Conservation (phyloP, 2,797 vertebrate genomes). For the Enteromius unitaeniatus region DNA sequence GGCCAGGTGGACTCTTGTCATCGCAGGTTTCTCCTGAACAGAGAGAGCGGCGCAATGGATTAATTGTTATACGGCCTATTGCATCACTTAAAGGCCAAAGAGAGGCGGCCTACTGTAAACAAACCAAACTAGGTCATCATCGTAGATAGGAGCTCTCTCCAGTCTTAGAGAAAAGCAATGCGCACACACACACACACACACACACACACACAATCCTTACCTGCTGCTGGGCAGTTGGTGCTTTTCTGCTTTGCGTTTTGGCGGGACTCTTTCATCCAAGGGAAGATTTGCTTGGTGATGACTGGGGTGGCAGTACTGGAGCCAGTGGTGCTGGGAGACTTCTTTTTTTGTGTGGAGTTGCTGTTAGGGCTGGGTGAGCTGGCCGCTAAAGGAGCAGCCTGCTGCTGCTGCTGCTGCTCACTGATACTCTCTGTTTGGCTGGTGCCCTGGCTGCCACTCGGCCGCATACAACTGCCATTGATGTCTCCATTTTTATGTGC, state of each 20-base stretch:
- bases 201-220: slow-evolving; percentile 72
- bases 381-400: slow-evolving; percentile 87
- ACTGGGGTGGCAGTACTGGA: slow-evolving; percentile 81
- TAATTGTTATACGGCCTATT: slow-evolving; percentile 14
- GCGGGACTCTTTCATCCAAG: slow-evolving; percentile 98
- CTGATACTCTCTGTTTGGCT: slow-evolving; percentile 79
- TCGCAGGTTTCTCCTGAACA: slow-evolving; percentile 91
- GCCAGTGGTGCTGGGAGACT: slow-evolving; percentile 79
- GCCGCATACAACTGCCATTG: slow-evolving; percentile 94
- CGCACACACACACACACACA: neutral
- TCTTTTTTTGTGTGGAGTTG: slow-evolving; percentile 89
- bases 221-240: slow-evolving; percentile 89
- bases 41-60: slow-evolving; percentile 36
- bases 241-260: slow-evolving; percentile 96
- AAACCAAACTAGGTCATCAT: neutral
- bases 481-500: slow-evolving; percentile 89
- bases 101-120: slow-evolving; percentile 7
- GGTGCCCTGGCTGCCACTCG: slow-evolving; percentile 79
- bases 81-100: slow-evolving; percentile 8
- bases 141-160: neutral
- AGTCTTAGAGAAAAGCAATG: neutral
- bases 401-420: slow-evolving; percentile 87
- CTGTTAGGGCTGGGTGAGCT: slow-evolving; percentile 86
- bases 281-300: slow-evolving; percentile 97
- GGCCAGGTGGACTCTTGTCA: slow-evolving; percentile 96